These are phyloP conservation scores for Lasioglossum albipes DNA, from an alignment of 1,140 invertebrate species.

Conservation along the genomic window DNA sequence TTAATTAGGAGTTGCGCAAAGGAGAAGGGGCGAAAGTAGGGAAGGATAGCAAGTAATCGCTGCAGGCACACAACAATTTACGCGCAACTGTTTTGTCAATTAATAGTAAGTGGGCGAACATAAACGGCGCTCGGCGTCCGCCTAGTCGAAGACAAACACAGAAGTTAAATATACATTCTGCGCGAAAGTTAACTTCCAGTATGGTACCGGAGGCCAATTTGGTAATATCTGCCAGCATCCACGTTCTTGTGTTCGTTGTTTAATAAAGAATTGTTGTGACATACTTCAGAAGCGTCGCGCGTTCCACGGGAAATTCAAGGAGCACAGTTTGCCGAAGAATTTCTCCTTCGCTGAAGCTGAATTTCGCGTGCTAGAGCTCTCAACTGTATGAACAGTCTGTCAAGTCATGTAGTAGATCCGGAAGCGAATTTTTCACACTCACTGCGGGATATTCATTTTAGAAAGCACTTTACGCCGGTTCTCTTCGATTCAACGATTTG, in stretches of 20 bases:
- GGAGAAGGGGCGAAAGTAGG: too few species aligned
- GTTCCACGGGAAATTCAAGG: neutral
- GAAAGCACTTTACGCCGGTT: too few species aligned
- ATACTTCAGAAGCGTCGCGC: neutral
- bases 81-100: slow-evolving; percentile 30
- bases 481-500: too few species aligned
- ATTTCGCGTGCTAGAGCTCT: neutral
- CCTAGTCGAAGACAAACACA: slow-evolving; percentile 30
- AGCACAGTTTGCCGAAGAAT: neutral
- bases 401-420: neutral
- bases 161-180: slow-evolving; percentile 42
- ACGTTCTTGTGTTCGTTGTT: neutral
- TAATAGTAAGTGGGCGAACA: slow-evolving; percentile 25
- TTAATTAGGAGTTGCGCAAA: too few species aligned
- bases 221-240: slow-evolving; percentile 5
- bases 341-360: neutral
- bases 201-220: slow-evolving; percentile 21
- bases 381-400: neutral
- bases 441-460: too few species aligned
- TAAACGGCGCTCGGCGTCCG: slow-evolving; percentile 18
- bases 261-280: neutral
- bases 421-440: neutral
- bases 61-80: slow-evolving; percentile 26
- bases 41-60: slow-evolving; percentile 15
- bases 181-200: slow-evolving; percentile 25